Percentiles rank a stretch among this genome's conserved stretches.
phyloP scores from a whole-genome alignment of 2,113 vertebrate genomes.

The Psophia crepitans region DNA sequence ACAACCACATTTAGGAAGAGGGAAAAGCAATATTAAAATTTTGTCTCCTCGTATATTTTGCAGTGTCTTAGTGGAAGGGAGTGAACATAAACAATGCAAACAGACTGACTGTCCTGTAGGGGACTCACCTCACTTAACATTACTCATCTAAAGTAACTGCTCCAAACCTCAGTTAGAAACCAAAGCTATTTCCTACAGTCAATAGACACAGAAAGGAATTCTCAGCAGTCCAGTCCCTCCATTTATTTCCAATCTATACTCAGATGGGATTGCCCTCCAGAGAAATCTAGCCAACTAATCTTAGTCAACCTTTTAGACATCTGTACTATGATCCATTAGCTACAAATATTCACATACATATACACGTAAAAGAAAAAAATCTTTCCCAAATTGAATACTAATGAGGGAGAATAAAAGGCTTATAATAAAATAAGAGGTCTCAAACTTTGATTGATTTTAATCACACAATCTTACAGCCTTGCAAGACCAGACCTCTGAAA shows the following conservation, averaged over 20 bases:
- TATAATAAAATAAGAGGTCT: background rate
- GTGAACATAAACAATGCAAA: background rate
- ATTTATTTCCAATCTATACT: background rate
- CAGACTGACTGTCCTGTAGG: background rate
- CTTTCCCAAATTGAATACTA: background rate
- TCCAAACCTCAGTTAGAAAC: background rate
- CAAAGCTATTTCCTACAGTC: background rate
- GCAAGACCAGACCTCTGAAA: background rate
- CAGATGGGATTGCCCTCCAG: background rate
- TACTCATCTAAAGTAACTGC: background rate
- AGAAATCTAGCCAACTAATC: background rate
- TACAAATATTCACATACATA: background rate
- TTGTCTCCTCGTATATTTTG: background rate
- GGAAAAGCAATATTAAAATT: background rate
- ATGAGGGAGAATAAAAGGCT: background rate
- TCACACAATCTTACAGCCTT: background rate
- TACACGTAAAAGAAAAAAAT: background rate
- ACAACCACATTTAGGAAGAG: rapidly evolving
- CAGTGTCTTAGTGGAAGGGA: background rate
- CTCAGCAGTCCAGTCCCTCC: background rate
- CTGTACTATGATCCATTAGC: background rate
- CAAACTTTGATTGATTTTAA: background rate
- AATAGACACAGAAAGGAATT: background rate
- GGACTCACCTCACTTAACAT: background rate
- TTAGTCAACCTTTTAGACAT: background rate